Evolutionary conservation across 2,797 vertebrate species (phyloP).

Genomic region (Masticophis lateralis): DNA sequence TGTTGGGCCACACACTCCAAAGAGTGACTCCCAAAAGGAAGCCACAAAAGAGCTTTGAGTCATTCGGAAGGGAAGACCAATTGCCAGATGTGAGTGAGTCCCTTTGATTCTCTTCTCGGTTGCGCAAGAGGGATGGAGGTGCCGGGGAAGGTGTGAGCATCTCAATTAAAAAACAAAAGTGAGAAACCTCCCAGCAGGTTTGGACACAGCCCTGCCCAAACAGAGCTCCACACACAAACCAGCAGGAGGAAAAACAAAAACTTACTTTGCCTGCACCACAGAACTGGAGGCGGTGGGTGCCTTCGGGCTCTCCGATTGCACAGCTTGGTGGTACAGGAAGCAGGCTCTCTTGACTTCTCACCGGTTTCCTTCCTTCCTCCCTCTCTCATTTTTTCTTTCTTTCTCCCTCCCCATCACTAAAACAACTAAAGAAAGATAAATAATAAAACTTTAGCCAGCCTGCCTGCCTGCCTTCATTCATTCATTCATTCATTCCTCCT

Average conservation of each 20-base stretch:
- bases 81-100: constrained; percentile 41
- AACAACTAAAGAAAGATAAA: too few species aligned
- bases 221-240: constrained; percentile 36
- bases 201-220: constrained; percentile 33
- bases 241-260: constrained; percentile 43
- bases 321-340: neutral
- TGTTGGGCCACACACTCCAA: constrained; percentile 40
- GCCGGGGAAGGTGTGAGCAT: constrained; percentile 12
- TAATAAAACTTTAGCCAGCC: too few species aligned
- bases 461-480: too few species aligned
- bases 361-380: neutral
- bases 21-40: constrained; percentile 51
- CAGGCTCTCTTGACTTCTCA: neutral
- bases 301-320: constrained; percentile 15
- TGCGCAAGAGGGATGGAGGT: constrained; percentile 52
- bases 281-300: constrained; percentile 28
- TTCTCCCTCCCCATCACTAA: too few species aligned
- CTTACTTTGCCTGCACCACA: constrained; percentile 17
- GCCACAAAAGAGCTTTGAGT: constrained; percentile 57
- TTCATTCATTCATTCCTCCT: too few species aligned
- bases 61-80: constrained; percentile 55
- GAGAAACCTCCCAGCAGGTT: constrained; percentile 49
- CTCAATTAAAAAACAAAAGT: constrained; percentile 29
- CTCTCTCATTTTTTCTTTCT: neutral
- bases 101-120: constrained; percentile 61